Percentiles rank a stretch among this genome's conserved stretches.
Evolutionary conservation across 2,888 invertebrate species (phyloP).

Genomic region (Cheilosia pagana): DNA sequence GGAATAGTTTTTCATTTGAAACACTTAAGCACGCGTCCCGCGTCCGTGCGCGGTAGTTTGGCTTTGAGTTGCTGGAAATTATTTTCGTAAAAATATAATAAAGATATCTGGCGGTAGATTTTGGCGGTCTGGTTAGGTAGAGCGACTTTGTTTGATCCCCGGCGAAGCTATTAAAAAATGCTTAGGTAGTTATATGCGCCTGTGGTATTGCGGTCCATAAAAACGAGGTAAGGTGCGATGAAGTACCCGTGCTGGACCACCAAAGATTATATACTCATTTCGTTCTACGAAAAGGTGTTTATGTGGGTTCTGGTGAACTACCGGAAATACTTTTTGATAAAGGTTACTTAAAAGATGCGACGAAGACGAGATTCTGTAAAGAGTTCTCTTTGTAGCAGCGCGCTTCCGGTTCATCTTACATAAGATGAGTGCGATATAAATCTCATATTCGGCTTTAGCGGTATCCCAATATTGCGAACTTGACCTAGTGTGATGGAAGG

Average conservation of each 20-base stretch:
- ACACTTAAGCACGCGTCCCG: constrained; percentile 69
- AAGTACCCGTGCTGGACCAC: constrained; percentile 60
- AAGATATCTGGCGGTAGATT: constrained; percentile 51
- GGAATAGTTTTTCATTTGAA: constrained; percentile 61
- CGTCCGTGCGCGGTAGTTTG: constrained; percentile 56
- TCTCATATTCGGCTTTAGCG: too few species aligned
- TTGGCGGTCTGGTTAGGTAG: not conserved
- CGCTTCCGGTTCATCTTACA: constrained; percentile 15
- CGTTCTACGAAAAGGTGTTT: constrained; percentile 43
- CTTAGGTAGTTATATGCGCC: constrained; percentile 29
- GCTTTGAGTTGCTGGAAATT: constrained; percentile 31
- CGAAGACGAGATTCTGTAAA: not conserved
- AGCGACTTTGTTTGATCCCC: constrained; percentile 48
- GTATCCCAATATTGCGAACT: too few species aligned
- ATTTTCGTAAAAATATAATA: constrained; percentile 50
- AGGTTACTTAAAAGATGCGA: constrained; percentile 15
- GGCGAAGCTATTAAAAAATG: constrained; percentile 33
- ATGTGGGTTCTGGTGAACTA: constrained; percentile 37
- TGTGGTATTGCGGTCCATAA: constrained; percentile 44
- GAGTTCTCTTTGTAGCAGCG: not conserved
- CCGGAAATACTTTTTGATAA: constrained; percentile 47
- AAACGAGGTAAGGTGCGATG: constrained; percentile 56
- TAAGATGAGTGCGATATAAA: not conserved
- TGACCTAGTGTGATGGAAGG: too few species aligned
- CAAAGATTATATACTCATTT: constrained; percentile 24